phyloP scores from a whole-genome alignment of 2,113 vertebrate genomes.

The Acrocephalus arundinaceus region DNA sequence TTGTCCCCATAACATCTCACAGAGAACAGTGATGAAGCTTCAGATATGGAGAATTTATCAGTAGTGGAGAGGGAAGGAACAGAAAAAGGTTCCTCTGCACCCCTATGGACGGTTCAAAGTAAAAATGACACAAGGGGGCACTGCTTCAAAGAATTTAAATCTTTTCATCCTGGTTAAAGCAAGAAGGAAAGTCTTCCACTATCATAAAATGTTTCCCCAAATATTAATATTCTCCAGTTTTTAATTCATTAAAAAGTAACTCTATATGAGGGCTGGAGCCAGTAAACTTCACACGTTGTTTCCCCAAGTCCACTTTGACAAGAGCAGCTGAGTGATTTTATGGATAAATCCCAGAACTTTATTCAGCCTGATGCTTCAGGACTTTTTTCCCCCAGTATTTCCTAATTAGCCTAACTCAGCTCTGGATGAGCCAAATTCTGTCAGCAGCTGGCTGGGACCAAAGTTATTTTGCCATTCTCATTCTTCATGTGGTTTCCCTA shows the following conservation, averaged over 20 bases:
- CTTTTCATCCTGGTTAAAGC: background rate
- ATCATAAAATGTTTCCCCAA: background rate
- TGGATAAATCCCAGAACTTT: background rate
- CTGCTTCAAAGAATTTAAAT: background rate
- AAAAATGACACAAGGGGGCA: background rate
- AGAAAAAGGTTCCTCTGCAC: background rate
- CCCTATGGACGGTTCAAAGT: accelerated
- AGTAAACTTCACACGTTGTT: accelerated
- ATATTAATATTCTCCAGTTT: background rate
- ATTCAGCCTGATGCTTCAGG: background rate
- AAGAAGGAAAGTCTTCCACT: background rate
- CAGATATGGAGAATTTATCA: background rate
- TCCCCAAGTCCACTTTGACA: background rate
- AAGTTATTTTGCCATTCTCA: background rate
- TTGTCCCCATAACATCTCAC: background rate
- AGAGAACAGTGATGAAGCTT: background rate
- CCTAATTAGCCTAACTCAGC: background rate
- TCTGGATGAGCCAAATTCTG: background rate
- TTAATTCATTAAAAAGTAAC: background rate
- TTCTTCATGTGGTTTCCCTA: background rate
- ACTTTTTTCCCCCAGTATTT: background rate
- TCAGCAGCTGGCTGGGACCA: background rate
- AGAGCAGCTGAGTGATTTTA: background rate
- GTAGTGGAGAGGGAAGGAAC: background rate
- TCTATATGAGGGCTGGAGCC: background rate